Base-by-base conservation (phyloP, 2,888 invertebrate species). In the Tenthredo mesomela region DNA sequence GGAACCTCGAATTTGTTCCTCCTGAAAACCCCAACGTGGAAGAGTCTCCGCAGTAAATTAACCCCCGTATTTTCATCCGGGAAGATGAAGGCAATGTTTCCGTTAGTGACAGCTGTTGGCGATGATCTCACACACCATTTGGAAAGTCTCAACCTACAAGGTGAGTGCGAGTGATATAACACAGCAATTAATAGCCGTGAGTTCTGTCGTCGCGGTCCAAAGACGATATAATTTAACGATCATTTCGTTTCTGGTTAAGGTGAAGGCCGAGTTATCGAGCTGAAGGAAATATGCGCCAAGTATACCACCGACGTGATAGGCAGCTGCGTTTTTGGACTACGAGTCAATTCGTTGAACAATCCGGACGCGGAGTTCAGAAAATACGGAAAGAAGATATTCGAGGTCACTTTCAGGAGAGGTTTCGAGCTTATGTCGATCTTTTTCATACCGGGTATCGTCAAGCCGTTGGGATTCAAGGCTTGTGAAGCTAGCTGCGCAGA, bases 81-180 rank as follows among this genome's bases (percentile, higher is more conserved):
- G 40, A 94, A 94, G 88, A 94, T 94, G 94, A 94, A 94, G 87
- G 94, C 93, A 5, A 94, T 94, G 94, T 94, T 94, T 87, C 94
- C 94, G 33, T 89, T 94, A 70, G 89, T 94, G 73, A 92, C 92
- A 4, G 94, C 94, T 10, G 94, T 94, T 89, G 93, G 94, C 0
- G 91, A 91, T 86, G 91, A 93, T 6, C 89, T 94, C 29, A 92
- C 92, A 87, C 88, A 89, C 37, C 89, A 91, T n/a, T 90, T 94
- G 7, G 92, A 93, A n/a, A 37, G 37, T 37, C 37, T 80, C 0
- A 37, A 25, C 2, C n/a, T 80, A 25, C 37, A 40, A 58, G 80
- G 80, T 80, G 25, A 77, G 54, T 77, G 21, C 71, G 3, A 40
- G n/a, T 43, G 6, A 21, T 9, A 73, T n/a, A 21, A 40, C 21